phyloP scores from a whole-genome alignment of 2,113 vertebrate genomes.

The Chaetodon auriga region DNA sequence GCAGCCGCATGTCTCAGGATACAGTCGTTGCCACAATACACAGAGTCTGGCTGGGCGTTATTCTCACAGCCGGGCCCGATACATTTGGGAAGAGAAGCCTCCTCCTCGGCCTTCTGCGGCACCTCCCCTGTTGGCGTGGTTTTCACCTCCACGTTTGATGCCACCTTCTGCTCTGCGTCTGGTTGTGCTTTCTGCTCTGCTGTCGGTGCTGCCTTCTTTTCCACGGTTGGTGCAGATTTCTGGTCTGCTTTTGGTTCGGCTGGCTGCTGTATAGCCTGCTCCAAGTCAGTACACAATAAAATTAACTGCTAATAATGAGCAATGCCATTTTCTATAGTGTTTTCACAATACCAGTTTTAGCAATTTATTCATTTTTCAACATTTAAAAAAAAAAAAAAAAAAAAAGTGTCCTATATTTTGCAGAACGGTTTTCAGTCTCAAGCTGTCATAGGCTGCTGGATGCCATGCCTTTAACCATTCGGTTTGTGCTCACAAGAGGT shows the following conservation, averaged over 20 bases:
- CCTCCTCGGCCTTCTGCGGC: conserved; percentile 56
- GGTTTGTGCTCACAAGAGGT: background rate
- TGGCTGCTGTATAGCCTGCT: conserved; percentile 70
- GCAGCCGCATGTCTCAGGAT: conserved; percentile 96
- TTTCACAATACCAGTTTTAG: background rate
- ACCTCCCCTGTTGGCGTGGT: conserved; percentile 32
- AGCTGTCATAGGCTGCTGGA: background rate
- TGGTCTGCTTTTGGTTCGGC: conserved; percentile 33
- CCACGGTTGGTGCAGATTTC: conserved; percentile 29
- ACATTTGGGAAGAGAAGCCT: conserved; percentile 87
- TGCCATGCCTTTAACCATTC: background rate
- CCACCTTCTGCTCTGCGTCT: conserved; percentile 70
- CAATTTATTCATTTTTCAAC: background rate
- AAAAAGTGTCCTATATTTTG: background rate
- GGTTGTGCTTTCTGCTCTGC: conserved; percentile 49
- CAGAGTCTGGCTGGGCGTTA: conserved; percentile 92
- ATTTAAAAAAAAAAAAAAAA: background rate
- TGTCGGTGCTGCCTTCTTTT: conserved; percentile 25
- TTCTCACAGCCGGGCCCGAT: conserved; percentile 94
- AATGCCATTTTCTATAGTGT: background rate
- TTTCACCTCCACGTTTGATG: conserved; percentile 73
- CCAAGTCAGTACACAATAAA: conserved; percentile 48
- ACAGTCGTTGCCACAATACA: conserved; percentile 96
- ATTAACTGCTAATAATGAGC: conserved; percentile 38
- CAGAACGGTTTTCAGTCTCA: background rate